Evolutionary conservation across 2,113 vertebrate species (phyloP).

Genomic region (Tragelaphus imberbis): DNA sequence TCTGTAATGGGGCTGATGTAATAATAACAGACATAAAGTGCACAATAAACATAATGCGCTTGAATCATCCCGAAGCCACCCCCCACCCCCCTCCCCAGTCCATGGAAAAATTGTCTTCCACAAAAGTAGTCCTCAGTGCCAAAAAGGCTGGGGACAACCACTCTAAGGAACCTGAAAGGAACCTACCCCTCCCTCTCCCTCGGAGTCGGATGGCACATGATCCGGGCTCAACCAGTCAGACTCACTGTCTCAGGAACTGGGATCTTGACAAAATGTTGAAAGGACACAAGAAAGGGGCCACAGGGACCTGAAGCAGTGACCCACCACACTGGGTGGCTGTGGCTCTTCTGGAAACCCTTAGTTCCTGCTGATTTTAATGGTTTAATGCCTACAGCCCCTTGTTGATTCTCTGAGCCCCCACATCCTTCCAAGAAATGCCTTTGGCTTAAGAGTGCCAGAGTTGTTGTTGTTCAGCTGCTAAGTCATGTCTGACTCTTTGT

Average conservation of each 20-base stretch:
- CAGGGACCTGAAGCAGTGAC: not conserved
- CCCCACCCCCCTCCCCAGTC: not conserved
- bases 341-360: not conserved
- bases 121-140: not conserved
- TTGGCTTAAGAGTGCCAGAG: not conserved
- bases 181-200: not conserved
- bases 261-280: not conserved
- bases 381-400: not conserved
- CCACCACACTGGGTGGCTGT: not conserved
- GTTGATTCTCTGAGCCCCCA: not conserved
- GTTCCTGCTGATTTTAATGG: not conserved
- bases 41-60: not conserved
- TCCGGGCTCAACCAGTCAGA: not conserved
- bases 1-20: not conserved
- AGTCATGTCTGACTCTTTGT: not conserved
- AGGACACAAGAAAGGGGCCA: not conserved
- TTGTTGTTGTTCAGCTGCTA: not conserved
- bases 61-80: not conserved
- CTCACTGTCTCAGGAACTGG: not conserved
- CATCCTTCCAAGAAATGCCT: not conserved
- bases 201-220: not conserved
- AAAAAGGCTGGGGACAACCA: not conserved
- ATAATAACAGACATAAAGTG: not conserved
- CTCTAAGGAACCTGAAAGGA: not conserved
- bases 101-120: not conserved